Conservation (phyloP, 23 tunicate species). For the Styela clava region DNA sequence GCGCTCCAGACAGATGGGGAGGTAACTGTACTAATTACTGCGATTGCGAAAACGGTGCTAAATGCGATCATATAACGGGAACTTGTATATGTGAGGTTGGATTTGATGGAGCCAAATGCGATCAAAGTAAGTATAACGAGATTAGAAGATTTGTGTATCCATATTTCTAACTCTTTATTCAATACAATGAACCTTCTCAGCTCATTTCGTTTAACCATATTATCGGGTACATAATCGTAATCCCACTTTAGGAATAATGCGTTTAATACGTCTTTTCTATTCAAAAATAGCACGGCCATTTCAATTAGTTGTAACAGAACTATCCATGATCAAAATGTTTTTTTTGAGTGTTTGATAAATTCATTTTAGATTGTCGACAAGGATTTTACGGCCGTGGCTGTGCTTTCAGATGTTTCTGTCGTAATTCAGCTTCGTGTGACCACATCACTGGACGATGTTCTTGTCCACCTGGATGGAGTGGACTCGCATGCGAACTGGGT, state of each 20-base stretch:
- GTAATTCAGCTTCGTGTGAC: constrained; percentile 80
- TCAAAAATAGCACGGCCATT: no score
- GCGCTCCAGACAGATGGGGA: constrained; percentile 72
- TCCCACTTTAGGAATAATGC: no score
- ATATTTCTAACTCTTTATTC: no score
- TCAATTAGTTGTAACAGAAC: no score
- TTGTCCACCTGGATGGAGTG: constrained; percentile 93
- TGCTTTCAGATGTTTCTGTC: constrained; percentile 68
- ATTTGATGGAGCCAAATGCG: constrained; percentile 73
- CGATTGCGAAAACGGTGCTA: constrained; percentile 94
- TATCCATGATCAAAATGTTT: no score
- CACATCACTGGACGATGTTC: constrained; percentile 84
- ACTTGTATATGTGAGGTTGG: constrained; percentile 86
- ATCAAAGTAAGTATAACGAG: constrained; percentile 55
- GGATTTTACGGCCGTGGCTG: constrained; percentile 86
- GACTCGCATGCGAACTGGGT: constrained; percentile 87
- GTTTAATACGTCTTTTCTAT: no score
- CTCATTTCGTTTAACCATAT: no score
- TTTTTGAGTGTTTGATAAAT: no score
- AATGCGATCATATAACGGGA: constrained; percentile 97
- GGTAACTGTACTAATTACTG: constrained; percentile 77
- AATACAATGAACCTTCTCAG: no score
- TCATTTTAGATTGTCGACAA: constrained; percentile 42
- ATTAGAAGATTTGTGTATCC: neutral
- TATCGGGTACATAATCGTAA: no score